Evolutionary conservation across 2,113 vertebrate species (phyloP), one percentile per base, ranked within the genome.

Genomic region (Epinephelus lanceolatus): DNA sequence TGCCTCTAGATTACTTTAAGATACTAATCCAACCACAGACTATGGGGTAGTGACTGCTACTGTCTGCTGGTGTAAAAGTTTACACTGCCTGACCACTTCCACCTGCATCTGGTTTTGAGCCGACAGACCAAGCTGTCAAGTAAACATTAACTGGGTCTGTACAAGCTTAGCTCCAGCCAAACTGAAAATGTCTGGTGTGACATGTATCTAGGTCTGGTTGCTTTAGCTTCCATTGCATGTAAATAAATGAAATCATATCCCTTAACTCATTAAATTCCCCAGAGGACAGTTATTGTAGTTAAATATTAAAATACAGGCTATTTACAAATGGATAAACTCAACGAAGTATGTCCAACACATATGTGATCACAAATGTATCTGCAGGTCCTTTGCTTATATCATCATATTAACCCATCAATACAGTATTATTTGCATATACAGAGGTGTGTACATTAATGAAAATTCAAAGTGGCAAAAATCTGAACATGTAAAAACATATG

Each of bases 91-190:
- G 69, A 89, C 53, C 83, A 88, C 56, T 42, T 90, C 53, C 49
- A 80, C 71, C 79, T 85, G 78, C 68, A 89, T 77, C 78, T 89
- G 65, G 68, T 75, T 81, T 78, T 67, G 66, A 85, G 76, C 45
- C 47, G 25, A 63, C 30, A 77, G 74, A 68, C 71, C 74, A 72
- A 82, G 81, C 68, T 21, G 27, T 72, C 63, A 65, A 76, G 85
- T 88, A 85, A 87, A 86, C 67, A 83, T 52, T 74, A 81, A 85
- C 62, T 37, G 68, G 68, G 66, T 60, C 76, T 86, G 66, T 42
- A 71, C 25, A 56, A 47, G 68, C 57, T 83, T 68, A 51, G 56
- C 65, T 68, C 68, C 42, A 70, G 45, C 57, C 62, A 27, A 27
- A 65, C 51, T 62, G 47, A 18, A 60, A 83, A 65, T 9, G 18